Evolutionary conservation across 2,888 invertebrate genomes (phyloP), one percentile per base, ranked within the genome.

Genomic region (Ctena decussata): DNA sequence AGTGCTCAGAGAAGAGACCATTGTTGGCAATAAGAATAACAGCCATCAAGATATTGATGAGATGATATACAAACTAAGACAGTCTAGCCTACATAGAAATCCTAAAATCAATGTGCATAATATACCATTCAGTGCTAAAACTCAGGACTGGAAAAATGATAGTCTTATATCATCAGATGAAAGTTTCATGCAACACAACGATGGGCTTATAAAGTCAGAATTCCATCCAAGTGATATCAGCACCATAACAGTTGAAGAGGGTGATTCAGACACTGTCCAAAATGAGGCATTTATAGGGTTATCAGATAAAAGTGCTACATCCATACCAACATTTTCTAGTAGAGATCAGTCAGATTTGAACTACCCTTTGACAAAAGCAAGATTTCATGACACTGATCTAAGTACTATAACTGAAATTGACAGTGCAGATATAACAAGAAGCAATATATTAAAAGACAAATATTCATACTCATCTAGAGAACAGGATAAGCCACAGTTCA

Each of bases 221-320:
- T 85, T 85, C 60, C 77, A 85, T 65, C 57, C 77, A 3, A 81
- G 85, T 81, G 81, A 85, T 70, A 57, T 85, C 1, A 85, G 85
- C 37, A 70, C 78, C 21, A 75, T 85, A n/a, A 85, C 81, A n/a
- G n/a, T 77, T 32, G 75, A 80, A 21, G 57, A 39, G 6, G 21
- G 35, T 37, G 77, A 77, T 6, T n/a, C 15, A 24, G 44, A 41
- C 12, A 35, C 57, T 37, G 18, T 41, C 18, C n/a, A 53, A 8
- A 57, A 84, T 72, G 30, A 76, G 30, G 77, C 41, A 2, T 77
- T 80, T 73, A 35, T 75, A 39, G 80, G 60, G 18, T 60, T 30
- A 5, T 27, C 8, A 27, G 30, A 60, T 60, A 21, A 30, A 24
- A 60, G 18, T 27, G 11, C 6, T 6, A 11, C 60, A 30, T 60